phyloP scores from a whole-genome alignment of 1,140 invertebrate genomes.

The Cecropterus lyciades region DNA sequence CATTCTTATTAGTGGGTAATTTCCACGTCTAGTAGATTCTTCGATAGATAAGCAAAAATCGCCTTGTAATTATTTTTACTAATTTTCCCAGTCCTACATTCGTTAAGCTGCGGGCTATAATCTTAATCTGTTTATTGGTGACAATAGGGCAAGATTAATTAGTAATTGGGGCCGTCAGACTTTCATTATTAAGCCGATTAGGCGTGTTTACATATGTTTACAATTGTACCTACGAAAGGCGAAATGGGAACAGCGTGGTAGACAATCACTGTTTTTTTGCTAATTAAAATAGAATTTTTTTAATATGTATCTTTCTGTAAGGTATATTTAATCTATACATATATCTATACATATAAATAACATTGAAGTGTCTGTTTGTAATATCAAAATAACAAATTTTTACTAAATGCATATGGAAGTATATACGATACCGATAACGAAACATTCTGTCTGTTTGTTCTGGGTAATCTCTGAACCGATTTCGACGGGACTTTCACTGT shows the following conservation, averaged over 20 bases:
- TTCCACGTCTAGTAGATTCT: conserved; percentile 4
- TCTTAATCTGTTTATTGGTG: conserved; percentile 26
- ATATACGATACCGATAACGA: too few species aligned
- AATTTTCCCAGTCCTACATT: neutral
- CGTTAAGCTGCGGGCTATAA: neutral
- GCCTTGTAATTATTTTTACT: neutral
- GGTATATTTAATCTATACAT: too few species aligned
- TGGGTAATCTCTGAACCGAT: too few species aligned
- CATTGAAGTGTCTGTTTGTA: too few species aligned
- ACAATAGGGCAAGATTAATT: conserved; percentile 33
- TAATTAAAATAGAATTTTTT: too few species aligned
- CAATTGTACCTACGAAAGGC: conserved; percentile 5
- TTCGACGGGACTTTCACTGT: too few species aligned
- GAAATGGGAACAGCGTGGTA: conserved; percentile 1
- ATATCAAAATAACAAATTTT: too few species aligned
- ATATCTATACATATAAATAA: too few species aligned
- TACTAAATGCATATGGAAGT: too few species aligned
- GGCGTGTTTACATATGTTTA: conserved; percentile 1
- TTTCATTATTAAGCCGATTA: conserved; percentile 29
- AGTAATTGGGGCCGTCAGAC: conserved; percentile 25
- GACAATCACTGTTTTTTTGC: neutral
- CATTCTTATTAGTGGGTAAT: conserved; percentile 1
- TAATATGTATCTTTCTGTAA: too few species aligned
- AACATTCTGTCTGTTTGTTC: too few species aligned
- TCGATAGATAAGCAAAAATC: neutral